Percentiles rank a stretch among this genome's conserved stretches.
phyloP scores from a whole-genome alignment of 2,888 invertebrate species.

The Parthenolecanium corni region DNA sequence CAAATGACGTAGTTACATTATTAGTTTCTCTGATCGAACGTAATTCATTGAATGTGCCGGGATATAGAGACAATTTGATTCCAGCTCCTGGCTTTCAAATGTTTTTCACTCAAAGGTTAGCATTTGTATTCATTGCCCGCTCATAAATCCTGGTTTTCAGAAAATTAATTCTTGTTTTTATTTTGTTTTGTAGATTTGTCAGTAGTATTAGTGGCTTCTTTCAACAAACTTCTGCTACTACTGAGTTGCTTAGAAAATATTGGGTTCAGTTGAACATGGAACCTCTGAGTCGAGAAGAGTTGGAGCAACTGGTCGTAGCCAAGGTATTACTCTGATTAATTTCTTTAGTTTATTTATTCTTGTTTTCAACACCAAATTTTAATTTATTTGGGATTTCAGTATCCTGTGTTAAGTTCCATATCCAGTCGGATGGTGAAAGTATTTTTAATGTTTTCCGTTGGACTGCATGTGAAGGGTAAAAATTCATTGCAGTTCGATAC shows the following conservation, averaged over 20 bases:
- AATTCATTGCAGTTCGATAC: background rate
- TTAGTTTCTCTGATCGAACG: constrained; percentile 75
- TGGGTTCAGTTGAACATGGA: constrained; percentile 70
- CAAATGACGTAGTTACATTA: constrained; percentile 82
- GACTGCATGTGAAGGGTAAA: constrained; percentile 35
- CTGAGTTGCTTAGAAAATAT: constrained; percentile 65
- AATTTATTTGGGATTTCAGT: constrained; percentile 39
- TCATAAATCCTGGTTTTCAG: background rate
- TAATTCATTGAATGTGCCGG: constrained; percentile 69
- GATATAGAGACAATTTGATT: constrained; percentile 69
- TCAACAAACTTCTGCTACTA: constrained; percentile 40
- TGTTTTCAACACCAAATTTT: background rate
- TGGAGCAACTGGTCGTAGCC: constrained; percentile 56
- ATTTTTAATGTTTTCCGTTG: constrained; percentile 66
- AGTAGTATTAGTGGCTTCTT: constrained; percentile 50
- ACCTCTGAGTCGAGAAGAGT: constrained; percentile 61
- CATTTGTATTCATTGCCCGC: background rate
- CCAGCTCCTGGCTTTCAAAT: constrained; percentile 80
- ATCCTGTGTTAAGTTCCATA: constrained; percentile 59
- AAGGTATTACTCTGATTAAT: constrained; percentile 34
- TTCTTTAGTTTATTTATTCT: background rate
- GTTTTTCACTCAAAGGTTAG: constrained; percentile 75
- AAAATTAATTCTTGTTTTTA: background rate
- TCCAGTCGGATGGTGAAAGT: constrained; percentile 67
- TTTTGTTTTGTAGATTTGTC: constrained; percentile 44